Evolutionary conservation across 2,797 vertebrate species (phyloP).

Genomic region (Artibeus lituratus): DNA sequence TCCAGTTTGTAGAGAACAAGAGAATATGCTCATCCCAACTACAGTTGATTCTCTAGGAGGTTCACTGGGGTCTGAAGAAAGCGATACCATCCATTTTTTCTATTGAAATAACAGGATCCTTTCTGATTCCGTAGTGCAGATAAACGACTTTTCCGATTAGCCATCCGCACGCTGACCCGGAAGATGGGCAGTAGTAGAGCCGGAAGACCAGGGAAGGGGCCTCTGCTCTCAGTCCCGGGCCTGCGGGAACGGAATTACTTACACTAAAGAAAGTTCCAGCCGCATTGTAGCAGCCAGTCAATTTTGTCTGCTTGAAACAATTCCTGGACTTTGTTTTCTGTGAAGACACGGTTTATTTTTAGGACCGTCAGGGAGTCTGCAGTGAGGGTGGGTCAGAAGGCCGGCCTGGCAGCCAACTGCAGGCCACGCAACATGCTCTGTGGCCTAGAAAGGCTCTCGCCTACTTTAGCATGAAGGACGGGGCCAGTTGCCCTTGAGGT

Average conservation of each 20-base stretch:
- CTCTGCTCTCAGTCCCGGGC: neutral
- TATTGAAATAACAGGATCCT: no score
- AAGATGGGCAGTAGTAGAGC: fast-evolving
- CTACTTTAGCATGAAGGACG: neutral
- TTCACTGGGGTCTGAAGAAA: neutral
- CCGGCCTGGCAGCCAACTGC: neutral
- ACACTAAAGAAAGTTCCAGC: neutral
- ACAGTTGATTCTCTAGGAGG: neutral
- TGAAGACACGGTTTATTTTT: neutral
- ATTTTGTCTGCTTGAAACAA: conserved; percentile 10
- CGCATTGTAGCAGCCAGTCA: neutral
- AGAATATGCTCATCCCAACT: no score
- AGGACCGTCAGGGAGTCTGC: neutral
- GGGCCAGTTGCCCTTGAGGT: neutral
- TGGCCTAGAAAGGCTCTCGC: neutral
- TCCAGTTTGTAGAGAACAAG: neutral
- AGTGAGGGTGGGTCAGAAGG: neutral
- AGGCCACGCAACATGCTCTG: fast-evolving
- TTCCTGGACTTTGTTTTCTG: neutral
- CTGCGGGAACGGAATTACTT: neutral
- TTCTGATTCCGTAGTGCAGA: no score
- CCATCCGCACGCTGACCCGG: no score
- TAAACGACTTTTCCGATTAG: no score
- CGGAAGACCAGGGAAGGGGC: neutral
- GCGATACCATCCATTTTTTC: no score